Conservation (phyloP, 2,113 vertebrate species). For the Coptodon rendalli region DNA sequence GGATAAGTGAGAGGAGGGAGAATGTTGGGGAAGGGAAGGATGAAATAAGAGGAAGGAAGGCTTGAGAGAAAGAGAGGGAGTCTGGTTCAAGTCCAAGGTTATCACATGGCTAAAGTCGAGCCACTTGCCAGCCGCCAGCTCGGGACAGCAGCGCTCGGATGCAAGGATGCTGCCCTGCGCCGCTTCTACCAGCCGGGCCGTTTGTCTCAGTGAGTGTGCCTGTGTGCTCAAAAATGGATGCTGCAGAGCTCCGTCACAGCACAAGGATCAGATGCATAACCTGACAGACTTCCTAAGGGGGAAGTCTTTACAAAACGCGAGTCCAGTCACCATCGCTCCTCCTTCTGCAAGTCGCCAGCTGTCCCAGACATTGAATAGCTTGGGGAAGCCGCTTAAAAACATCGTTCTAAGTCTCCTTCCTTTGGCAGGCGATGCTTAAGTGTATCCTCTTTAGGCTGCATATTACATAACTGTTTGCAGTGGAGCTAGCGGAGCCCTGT, state of each 20-base stretch:
- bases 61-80: background rate
- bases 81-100: constrained; percentile 49
- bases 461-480: constrained; percentile 19
- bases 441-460: constrained; percentile 24
- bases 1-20: background rate
- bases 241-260: background rate
- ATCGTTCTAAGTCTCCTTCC: constrained; percentile 26
- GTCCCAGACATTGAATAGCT: background rate
- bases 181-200: constrained; percentile 13
- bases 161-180: constrained; percentile 17
- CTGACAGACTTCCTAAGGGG: background rate
- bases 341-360: background rate
- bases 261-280: constrained; percentile 15
- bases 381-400: constrained; percentile 39
- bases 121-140: constrained; percentile 58
- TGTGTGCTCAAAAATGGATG: background rate
- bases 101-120: constrained; percentile 28
- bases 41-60: background rate
- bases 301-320: background rate
- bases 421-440: constrained; percentile 1
- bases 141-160: constrained; percentile 44
- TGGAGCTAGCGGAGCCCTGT: background rate
- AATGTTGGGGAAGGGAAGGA: background rate
- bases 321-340: background rate
- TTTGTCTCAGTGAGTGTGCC: background rate